Percentiles rank a stretch among this genome's conserved stretches.
Evolutionary conservation across 2,888 invertebrate genomes (phyloP).

Genomic region (Lithophane socia): DNA sequence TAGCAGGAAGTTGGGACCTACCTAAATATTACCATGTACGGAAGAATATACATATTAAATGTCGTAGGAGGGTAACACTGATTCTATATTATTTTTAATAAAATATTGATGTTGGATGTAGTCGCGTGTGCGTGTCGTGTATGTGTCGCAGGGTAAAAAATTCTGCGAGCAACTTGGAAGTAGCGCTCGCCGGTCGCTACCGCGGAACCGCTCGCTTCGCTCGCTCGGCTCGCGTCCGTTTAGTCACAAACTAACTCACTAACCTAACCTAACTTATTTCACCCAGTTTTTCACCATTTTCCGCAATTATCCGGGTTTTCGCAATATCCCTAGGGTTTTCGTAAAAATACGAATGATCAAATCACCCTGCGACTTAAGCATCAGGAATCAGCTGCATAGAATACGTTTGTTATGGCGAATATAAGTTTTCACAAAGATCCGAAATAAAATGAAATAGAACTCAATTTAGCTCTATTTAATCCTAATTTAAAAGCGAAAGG

Average conservation of each 20-base stretch:
- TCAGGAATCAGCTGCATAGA: no score
- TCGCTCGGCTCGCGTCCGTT: no score
- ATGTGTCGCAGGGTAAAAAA: no score
- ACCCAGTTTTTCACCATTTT: no score
- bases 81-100: slow-evolving; percentile 13
- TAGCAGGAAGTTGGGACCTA: slow-evolving; percentile 80
- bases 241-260: no score
- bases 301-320: no score
- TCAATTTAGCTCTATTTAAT: not conserved
- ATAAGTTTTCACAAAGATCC: not conserved
- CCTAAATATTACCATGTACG: slow-evolving; percentile 69
- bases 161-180: not conserved
- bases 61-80: slow-evolving; percentile 44
- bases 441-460: not conserved
- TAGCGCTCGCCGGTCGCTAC: not conserved
- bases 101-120: no score
- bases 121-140: no score
- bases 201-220: not conserved
- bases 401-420: not conserved
- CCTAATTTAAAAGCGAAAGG: no score
- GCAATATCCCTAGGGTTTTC: no score
- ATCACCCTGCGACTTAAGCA: not conserved
- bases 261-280: not conserved
- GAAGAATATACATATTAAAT: slow-evolving; percentile 61
- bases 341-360: no score